These are phyloP conservation scores for Mylabris phalerata DNA, from an alignment of 1,140 invertebrate species.

Conservation along the genomic window DNA sequence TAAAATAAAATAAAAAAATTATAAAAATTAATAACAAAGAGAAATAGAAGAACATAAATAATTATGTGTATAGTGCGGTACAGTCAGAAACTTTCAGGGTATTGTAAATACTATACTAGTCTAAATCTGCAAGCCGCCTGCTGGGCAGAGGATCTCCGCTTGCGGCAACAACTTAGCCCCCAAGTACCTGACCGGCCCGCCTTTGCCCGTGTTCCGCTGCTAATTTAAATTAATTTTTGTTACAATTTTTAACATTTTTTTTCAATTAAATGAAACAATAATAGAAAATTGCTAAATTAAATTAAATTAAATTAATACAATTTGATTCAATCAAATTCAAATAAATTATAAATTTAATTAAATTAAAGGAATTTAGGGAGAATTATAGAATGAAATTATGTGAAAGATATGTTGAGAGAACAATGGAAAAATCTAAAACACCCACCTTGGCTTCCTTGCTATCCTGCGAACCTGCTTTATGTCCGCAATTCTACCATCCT, in stretches of 20 bases:
- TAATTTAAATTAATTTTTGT: not conserved
- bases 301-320: too few species aligned
- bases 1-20: conserved; percentile 1
- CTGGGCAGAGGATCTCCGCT: conserved; percentile 26
- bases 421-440: not conserved
- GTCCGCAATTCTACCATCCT: conserved; percentile 30
- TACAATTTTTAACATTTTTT: too few species aligned
- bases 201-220: conserved; percentile 20
- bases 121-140: conserved; percentile 34
- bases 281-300: too few species aligned
- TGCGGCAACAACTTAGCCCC: conserved; percentile 21
- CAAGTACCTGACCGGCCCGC: conserved; percentile 38
- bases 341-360: too few species aligned
- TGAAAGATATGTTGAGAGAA: too few species aligned
- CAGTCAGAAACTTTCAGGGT: conserved; percentile 41
- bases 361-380: too few species aligned
- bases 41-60: conserved; percentile 1
- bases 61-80: conserved; percentile 24
- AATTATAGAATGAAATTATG: too few species aligned
- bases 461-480: conserved; percentile 27
- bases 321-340: too few species aligned
- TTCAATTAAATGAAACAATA: too few species aligned
- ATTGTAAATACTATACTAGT: conserved; percentile 46
- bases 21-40: not conserved
- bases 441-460: conserved; percentile 9